phyloP scores from a whole-genome alignment of 2,113 vertebrate species.

The Entomyzon cyanotis region DNA sequence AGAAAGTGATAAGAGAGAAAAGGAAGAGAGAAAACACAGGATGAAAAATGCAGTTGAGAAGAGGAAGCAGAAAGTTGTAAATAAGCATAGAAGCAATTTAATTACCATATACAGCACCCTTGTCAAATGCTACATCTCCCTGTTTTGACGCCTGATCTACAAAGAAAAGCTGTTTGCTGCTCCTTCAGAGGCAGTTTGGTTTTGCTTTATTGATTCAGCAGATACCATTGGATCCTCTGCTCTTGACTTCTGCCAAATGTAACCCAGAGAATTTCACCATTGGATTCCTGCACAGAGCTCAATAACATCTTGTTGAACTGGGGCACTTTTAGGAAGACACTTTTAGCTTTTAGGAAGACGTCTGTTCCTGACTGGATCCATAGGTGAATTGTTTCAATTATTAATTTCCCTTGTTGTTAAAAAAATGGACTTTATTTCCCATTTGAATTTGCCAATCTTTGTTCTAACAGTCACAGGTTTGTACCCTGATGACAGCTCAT shows the following conservation, averaged over 20 bases:
- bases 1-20: neutral
- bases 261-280: slow-evolving; percentile 11
- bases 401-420: neutral
- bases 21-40: neutral
- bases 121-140: slow-evolving; percentile 20
- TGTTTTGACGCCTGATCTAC: slow-evolving; percentile 19
- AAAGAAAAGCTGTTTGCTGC: slow-evolving; percentile 6
- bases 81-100: slow-evolving; percentile 19
- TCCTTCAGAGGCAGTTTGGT: neutral
- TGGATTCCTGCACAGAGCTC: neutral
- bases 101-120: slow-evolving; percentile 42
- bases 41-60: slow-evolving; percentile 18
- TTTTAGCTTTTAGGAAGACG: neutral
- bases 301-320: slow-evolving; percentile 1
- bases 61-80: slow-evolving; percentile 12
- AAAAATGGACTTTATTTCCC: neutral
- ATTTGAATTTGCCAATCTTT: neutral
- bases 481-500: neutral
- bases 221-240: neutral
- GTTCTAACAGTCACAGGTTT: neutral
- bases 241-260: neutral
- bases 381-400: neutral
- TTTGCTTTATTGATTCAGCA: slow-evolving; percentile 31
- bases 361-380: neutral
- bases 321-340: neutral